These are phyloP conservation scores for Coryphaenoides rupestris DNA, from an alignment of 2,113 vertebrate genomes.

Conservation along the genomic window DNA sequence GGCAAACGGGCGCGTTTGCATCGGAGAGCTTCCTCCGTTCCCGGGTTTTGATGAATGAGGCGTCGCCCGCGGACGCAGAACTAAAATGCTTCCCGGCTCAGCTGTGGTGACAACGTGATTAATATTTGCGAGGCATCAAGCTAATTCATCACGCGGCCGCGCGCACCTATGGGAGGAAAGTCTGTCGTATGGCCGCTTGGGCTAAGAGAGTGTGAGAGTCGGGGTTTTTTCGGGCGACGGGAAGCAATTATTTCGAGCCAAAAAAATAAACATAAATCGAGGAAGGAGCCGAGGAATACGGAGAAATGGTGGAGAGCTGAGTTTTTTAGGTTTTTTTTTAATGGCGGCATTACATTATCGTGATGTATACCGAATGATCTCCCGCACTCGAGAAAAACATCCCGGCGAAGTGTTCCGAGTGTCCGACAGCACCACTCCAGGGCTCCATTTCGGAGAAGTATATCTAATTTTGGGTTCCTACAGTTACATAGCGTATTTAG, in stretches of 20 bases:
- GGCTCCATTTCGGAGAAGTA: too few relatives aligned
- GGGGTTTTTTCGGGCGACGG: slow-evolving; percentile 32
- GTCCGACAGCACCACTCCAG: too few relatives aligned
- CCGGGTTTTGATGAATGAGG: slow-evolving; percentile 71
- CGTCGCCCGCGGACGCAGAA: slow-evolving; percentile 50
- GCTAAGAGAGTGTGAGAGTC: slow-evolving; percentile 25
- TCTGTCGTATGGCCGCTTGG: slow-evolving; percentile 57
- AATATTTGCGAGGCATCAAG: slow-evolving; percentile 71
- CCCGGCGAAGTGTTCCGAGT: too few relatives aligned
- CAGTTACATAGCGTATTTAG: too few relatives aligned
- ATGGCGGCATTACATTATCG: too few relatives aligned
- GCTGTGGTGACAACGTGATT: slow-evolving; percentile 74
- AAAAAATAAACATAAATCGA: slow-evolving; percentile 58
- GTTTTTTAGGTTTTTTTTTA: too few relatives aligned
- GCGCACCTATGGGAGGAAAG: slow-evolving; percentile 51
- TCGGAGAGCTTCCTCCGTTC: slow-evolving; percentile 47
- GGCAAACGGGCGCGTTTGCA: slow-evolving; percentile 44
- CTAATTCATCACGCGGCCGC: slow-evolving; percentile 72
- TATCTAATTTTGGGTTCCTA: too few relatives aligned
- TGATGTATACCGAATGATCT: too few relatives aligned
- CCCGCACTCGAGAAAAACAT: too few relatives aligned
- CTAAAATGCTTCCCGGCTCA: slow-evolving; percentile 70
- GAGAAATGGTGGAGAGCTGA: too few relatives aligned
- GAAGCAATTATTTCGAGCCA: slow-evolving; percentile 48
- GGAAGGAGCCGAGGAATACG: background rate